phyloP scores from a whole-genome alignment of 2,888 invertebrate species.

The Chironomus riparius region DNA sequence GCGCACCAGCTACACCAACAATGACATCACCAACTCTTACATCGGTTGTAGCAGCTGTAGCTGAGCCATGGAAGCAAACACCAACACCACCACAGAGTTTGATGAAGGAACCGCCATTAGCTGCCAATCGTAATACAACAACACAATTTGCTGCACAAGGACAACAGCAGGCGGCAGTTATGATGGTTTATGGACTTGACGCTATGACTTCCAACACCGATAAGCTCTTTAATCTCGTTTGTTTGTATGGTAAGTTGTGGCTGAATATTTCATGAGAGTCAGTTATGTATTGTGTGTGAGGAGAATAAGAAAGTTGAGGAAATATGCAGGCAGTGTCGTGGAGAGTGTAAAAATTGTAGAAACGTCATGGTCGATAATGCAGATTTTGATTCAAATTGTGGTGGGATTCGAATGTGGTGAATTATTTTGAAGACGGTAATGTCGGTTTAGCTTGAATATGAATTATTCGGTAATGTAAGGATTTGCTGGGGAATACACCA shows the following conservation, averaged over 20 bases:
- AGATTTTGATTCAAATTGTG: not conserved
- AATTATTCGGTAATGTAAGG: not conserved
- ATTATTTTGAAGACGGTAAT: constrained; percentile 12
- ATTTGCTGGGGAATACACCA: no score
- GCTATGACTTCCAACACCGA: constrained; percentile 91
- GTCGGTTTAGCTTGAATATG: not conserved
- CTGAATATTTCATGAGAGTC: no score
- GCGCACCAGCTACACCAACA: constrained; percentile 42
- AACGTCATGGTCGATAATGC: no score
- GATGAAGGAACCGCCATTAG: constrained; percentile 51
- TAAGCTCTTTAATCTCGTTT: constrained; percentile 94
- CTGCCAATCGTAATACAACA: constrained; percentile 40
- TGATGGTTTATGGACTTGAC: constrained; percentile 97
- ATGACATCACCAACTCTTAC: constrained; percentile 36
- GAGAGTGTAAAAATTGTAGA: no score
- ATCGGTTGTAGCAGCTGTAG: constrained; percentile 29
- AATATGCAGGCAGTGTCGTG: no score
- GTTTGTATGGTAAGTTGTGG: constrained; percentile 96
- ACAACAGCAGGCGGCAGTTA: constrained; percentile 62
- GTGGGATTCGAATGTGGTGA: not conserved
- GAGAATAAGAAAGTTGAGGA: no score
- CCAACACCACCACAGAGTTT: constrained; percentile 45
- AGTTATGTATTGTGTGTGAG: no score
- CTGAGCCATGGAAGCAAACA: constrained; percentile 42
- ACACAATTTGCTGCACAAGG: constrained; percentile 41